Evolutionary conservation across 2,888 invertebrate genomes (phyloP), one percentile per base, ranked within the genome.

Genomic region (Ormyrus labotus): DNA sequence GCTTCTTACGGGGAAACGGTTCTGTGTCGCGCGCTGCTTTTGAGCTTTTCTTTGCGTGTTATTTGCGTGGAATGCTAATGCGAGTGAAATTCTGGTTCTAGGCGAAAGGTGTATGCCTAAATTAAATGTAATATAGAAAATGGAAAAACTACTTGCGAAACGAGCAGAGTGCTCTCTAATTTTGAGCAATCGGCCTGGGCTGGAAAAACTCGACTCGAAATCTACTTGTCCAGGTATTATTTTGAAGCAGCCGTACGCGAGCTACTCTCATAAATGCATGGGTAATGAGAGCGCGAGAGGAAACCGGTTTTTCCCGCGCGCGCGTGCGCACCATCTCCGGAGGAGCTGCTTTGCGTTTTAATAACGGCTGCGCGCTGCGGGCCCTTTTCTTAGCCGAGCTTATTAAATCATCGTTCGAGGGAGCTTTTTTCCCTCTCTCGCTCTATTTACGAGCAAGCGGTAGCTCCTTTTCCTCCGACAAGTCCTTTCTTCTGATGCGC

Each of bases 341-440:
- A 60, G 47, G n/a, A 51, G 45, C 89, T 87, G 88, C 88, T 90
- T 89, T 84, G 85, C 86, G 85, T 87, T 87, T 87, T 87, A 86
- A 89, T 88, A 88, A 87, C 87, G 85, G 84, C 78, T 19, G 67
- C 19, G 53, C 47, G 60, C 11, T n/a, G 64, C 5, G 45, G 9
- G 19, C 8, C 4, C 57, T 53, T 50, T 71, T 60, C 6, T 57
- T 61, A 10, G 10, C 51, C 13, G 65, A 63, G 73, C 73, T 81
- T 81, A 81, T 77, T 77, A 81, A 81, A 81, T 81, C 81, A 81
- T 77, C 77, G 73, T 73, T 69, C 70, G 63, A 10, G 57, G 19
- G 34, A 34, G 73, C 53, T 73, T 78, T 76, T 76, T 69, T 19
- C 63, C 11, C 68, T 8, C 6, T n/a, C 50, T n/a, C 60, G 57